Percentiles rank a stretch among this genome's conserved stretches.
Conservation (phyloP, 2,797 vertebrate species). For the Pseudotriccus pelzelni region DNA sequence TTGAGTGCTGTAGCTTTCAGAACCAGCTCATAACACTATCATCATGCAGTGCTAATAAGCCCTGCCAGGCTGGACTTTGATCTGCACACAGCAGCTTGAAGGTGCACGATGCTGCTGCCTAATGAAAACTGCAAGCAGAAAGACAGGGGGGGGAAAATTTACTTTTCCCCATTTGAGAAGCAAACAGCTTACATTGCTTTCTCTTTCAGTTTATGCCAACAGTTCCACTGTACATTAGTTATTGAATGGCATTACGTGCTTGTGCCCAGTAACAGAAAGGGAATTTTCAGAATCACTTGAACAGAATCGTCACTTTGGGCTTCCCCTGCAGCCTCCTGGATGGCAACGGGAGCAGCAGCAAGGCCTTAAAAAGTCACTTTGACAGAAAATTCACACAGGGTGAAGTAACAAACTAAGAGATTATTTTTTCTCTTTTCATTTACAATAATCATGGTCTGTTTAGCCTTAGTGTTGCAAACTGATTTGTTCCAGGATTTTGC, state of each 20-base stretch:
- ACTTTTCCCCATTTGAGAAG: background rate
- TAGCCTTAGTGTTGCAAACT: conserved; percentile 50
- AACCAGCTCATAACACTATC: conserved; percentile 35
- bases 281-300: background rate
- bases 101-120: conserved; percentile 24
- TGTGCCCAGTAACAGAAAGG: background rate
- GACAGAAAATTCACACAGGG: conserved; percentile 11
- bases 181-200: conserved; percentile 27
- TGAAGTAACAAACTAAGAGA: conserved; percentile 31
- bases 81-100: conserved; percentile 43
- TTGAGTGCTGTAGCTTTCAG: conserved; percentile 30
- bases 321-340: background rate
- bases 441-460: conserved; percentile 49
- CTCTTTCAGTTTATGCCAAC: conserved; percentile 38
- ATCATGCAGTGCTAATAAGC: conserved; percentile 53
- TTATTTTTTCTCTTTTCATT: conserved; percentile 49
- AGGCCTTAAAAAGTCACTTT: conserved; percentile 34
- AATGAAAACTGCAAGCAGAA: conserved; percentile 48
- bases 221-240: background rate
- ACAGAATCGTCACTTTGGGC: background rate
- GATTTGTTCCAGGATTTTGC: conserved; percentile 62
- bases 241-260: background rate
- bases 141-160: background rate
- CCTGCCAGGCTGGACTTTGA: conserved; percentile 64
- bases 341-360: background rate